Evolutionary conservation across 2,113 vertebrate species (phyloP).

Genomic region (Pituophis catenifer): DNA sequence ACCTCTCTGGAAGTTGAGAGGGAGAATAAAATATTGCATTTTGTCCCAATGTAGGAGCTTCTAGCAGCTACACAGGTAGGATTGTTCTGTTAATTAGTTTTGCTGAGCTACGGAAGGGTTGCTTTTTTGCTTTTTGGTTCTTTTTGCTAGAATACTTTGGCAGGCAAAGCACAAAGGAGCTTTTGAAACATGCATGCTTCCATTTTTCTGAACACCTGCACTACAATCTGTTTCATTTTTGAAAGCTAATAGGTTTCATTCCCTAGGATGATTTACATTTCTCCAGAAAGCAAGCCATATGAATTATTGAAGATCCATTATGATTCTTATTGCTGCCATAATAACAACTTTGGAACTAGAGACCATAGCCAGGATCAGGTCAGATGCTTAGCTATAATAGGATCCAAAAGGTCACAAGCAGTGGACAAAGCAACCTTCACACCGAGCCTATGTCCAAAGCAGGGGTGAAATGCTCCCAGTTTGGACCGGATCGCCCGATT

Average conservation of each 20-base stretch:
- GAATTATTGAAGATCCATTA: neutral
- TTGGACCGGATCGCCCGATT: too few species aligned
- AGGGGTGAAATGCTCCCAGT: too few species aligned
- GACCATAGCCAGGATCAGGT: neutral
- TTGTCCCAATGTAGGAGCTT: neutral
- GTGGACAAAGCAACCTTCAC: neutral
- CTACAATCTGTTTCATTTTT: neutral
- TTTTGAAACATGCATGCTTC: neutral
- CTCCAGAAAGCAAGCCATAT: neutral
- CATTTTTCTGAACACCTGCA: neutral
- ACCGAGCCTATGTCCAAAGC: neutral
- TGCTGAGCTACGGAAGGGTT: neutral
- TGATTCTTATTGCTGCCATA: neutral
- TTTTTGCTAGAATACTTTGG: neutral
- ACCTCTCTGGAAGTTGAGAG: neutral
- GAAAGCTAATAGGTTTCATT: neutral
- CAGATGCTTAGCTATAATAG: neutral
- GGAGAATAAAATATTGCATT: neutral
- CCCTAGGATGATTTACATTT: neutral
- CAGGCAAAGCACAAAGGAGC: neutral
- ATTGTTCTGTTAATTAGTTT: neutral
- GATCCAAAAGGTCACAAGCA: neutral
- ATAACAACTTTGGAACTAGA: neutral
- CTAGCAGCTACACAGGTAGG: neutral
- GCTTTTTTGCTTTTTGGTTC: neutral